phyloP scores from a whole-genome alignment of 2,888 invertebrate genomes.

The Ophonus ardosiacus region DNA sequence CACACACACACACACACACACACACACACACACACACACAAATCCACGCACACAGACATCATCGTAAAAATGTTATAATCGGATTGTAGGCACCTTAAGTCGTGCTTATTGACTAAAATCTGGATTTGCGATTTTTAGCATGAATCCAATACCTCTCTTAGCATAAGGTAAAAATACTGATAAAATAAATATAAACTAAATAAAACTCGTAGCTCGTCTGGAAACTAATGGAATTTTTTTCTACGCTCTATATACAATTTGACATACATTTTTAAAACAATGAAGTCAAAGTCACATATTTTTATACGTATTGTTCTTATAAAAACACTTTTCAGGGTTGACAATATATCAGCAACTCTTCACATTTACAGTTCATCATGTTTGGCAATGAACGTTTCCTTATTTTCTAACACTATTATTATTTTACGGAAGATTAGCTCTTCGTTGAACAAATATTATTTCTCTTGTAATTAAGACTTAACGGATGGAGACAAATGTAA shows the following conservation, averaged over 20 bases:
- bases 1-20: too few species aligned
- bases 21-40: too few species aligned
- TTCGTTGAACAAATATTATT: constrained; percentile 10
- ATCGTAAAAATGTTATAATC: too few species aligned
- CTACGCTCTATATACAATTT: not conserved
- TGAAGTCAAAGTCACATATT: not conserved
- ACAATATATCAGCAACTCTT: not conserved
- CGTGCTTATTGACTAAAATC: too few species aligned
- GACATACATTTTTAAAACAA: not conserved
- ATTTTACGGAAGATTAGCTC: not conserved
- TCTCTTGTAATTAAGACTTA: constrained; percentile 20
- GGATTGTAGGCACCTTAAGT: too few species aligned
- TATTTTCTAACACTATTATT: not conserved
- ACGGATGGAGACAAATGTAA: constrained; percentile 11
- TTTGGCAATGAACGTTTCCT: not conserved
- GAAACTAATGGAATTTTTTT: too few species aligned
- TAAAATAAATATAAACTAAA: too few species aligned
- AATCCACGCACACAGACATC: too few species aligned
- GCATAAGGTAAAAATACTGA: too few species aligned
- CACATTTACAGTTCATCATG: not conserved
- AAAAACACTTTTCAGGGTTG: not conserved
- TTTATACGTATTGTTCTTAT: not conserved
- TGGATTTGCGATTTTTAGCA: too few species aligned
- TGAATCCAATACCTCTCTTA: too few species aligned
- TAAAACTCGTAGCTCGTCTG: too few species aligned